These are phyloP conservation scores for Lasioglossum pauxillum DNA, from an alignment of 2,888 invertebrate species.

Conservation along the genomic window DNA sequence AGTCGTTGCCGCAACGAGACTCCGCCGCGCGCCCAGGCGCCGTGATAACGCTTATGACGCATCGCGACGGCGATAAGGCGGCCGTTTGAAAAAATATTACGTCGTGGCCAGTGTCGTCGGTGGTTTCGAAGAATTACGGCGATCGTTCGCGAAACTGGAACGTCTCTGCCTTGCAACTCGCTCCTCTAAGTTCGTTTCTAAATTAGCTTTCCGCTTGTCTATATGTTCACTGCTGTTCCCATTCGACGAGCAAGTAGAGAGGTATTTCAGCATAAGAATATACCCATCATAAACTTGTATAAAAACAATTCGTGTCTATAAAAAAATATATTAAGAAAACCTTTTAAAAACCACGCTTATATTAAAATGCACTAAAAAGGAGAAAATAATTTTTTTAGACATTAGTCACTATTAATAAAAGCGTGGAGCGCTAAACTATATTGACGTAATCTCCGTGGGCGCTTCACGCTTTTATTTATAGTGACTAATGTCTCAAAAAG, in stretches of 20 bases:
- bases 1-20: slow-evolving; percentile 31
- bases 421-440: too few relatives aligned
- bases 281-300: neutral
- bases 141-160: neutral
- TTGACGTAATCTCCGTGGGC: too few relatives aligned
- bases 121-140: slow-evolving; percentile 30
- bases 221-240: neutral
- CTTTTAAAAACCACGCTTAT: too few relatives aligned
- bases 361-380: too few relatives aligned
- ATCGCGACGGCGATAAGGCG: slow-evolving; percentile 58
- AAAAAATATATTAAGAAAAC: too few relatives aligned
- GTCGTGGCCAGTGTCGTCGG: slow-evolving; percentile 27
- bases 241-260: neutral
- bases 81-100: slow-evolving; percentile 54
- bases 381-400: too few relatives aligned
- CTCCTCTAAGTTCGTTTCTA: neutral
- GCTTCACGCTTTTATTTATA: too few relatives aligned
- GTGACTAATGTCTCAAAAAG: too few relatives aligned
- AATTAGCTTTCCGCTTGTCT: neutral
- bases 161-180: neutral
- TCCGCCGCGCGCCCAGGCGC: slow-evolving; percentile 33
- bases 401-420: too few relatives aligned
- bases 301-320: neutral
- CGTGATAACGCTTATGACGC: slow-evolving; percentile 61
- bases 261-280: neutral